phyloP scores from a whole-genome alignment of 2,113 vertebrate species.

The Regulus satrapa region DNA sequence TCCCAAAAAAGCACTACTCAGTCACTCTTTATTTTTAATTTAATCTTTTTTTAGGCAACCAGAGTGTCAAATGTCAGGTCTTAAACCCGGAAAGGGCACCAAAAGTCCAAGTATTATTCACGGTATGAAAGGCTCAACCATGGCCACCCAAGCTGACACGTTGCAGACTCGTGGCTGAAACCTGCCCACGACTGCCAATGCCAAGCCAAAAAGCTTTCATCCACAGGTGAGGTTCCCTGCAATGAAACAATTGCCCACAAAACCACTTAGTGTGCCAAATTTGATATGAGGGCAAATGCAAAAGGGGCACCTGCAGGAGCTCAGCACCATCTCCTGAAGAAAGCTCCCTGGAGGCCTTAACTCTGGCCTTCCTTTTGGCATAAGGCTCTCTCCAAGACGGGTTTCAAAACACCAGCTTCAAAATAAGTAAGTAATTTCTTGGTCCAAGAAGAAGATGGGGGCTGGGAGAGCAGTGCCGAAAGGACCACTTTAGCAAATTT shows the following conservation, averaged over 20 bases:
- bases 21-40: background rate
- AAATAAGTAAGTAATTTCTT: background rate
- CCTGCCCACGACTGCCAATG: fast-evolving
- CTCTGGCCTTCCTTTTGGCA: background rate
- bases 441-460: background rate
- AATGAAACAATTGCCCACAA: background rate
- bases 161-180: background rate
- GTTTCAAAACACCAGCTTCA: background rate
- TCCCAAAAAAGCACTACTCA: background rate
- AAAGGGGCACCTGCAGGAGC: background rate
- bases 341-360: background rate
- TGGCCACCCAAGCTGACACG: background rate
- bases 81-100: background rate
- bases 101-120: background rate
- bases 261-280: background rate
- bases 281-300: fast-evolving
- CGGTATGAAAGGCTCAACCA: background rate
- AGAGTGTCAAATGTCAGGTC: background rate
- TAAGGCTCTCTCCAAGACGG: background rate
- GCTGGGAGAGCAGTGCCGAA: fast-evolving
- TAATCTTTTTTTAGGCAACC: background rate
- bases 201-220: background rate
- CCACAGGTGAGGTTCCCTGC: background rate
- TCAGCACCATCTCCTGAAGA: background rate
- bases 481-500: background rate